Conservation (phyloP, 2,113 vertebrate species). For the Saccopteryx leptura region DNA sequence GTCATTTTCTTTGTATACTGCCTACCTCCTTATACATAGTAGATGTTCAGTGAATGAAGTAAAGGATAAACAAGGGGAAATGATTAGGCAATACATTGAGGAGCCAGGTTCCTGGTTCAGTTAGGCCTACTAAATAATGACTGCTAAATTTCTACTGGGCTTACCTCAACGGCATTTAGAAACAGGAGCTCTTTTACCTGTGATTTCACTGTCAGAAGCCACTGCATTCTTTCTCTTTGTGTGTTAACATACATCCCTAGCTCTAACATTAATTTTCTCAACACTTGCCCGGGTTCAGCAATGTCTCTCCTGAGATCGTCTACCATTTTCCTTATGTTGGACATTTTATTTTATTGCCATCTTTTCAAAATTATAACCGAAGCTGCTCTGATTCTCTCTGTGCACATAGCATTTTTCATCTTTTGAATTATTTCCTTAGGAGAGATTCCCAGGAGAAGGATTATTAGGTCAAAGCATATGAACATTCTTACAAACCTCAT, state of each 20-base stretch:
- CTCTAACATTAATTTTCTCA: neutral
- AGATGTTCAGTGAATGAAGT: neutral
- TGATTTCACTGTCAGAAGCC: neutral
- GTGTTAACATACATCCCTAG: neutral
- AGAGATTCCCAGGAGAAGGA: conserved; percentile 66
- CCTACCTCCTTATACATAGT: neutral
- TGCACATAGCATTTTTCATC: conserved; percentile 40
- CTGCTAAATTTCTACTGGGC: neutral
- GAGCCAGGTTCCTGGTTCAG: neutral
- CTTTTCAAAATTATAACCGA: conserved; percentile 33
- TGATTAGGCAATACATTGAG: neutral
- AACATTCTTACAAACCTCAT: conserved; percentile 66
- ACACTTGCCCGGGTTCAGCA: neutral
- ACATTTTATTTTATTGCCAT: conserved; percentile 40
- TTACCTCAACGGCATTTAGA: conserved; percentile 41
- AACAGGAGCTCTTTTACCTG: neutral
- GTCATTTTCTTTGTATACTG: neutral
- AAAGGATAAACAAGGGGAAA: neutral
- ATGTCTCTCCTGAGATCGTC: neutral
- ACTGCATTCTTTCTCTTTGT: neutral
- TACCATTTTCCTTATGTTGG: conserved; percentile 37
- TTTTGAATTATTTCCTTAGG: conserved; percentile 70
- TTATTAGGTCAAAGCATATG: conserved; percentile 74
- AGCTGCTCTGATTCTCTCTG: neutral
- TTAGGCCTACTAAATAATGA: conserved; percentile 50